Conservation (phyloP, 1,140 invertebrate species). For the Polyergus mexicanus region DNA sequence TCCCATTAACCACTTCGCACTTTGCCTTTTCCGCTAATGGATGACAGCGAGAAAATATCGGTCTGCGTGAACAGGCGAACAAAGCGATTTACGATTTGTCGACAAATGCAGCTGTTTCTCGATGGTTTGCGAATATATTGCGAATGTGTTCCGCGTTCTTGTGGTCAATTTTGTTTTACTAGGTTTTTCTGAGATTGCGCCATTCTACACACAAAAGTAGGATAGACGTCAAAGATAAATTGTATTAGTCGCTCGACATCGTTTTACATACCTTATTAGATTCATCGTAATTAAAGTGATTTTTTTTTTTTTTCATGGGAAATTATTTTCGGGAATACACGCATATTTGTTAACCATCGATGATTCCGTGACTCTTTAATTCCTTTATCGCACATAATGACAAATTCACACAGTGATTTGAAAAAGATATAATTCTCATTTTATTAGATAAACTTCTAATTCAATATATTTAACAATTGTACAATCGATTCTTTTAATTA, state of each 20-base stretch:
- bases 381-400: neutral
- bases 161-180: neutral
- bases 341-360: neutral
- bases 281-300: neutral
- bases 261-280: neutral
- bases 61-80: neutral
- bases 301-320: neutral
- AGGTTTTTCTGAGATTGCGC: neutral
- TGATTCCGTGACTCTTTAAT: neutral
- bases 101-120: neutral
- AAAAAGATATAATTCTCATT: too few species aligned
- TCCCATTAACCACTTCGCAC: conserved; percentile 9
- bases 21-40: conserved; percentile 28
- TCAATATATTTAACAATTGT: too few species aligned
- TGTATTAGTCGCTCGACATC: neutral
- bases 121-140: neutral
- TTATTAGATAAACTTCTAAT: too few species aligned
- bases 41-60: conserved; percentile 28
- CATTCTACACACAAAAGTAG: neutral
- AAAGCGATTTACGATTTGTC: conserved; percentile 22
- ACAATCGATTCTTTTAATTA: too few species aligned
- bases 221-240: neutral
- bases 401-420: too few species aligned
- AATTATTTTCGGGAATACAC: neutral
- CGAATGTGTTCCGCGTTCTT: neutral